These are phyloP conservation scores for Globia sparganii DNA, from an alignment of 2,888 invertebrate species.

Conservation along the genomic window DNA sequence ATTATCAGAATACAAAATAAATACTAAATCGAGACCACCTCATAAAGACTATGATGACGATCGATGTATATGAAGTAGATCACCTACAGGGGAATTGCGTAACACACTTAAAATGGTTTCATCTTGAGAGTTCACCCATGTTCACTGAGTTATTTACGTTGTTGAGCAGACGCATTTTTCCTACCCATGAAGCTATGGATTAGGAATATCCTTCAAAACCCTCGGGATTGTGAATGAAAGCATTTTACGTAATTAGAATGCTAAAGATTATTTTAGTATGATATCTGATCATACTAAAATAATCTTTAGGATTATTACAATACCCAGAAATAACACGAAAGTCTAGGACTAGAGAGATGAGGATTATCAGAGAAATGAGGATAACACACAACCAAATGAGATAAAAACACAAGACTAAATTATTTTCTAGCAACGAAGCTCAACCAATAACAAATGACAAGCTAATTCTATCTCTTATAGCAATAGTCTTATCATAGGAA, in stretches of 20 bases:
- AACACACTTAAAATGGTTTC: too few species aligned
- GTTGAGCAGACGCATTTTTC: too few species aligned
- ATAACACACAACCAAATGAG: neutral
- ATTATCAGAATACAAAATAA: neutral
- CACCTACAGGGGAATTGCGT: too few species aligned
- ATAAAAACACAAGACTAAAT: neutral
- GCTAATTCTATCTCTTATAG: slow-evolving; percentile 13
- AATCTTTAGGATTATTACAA: neutral
- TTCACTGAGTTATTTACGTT: too few species aligned
- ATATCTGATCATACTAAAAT: neutral
- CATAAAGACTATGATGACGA: neutral
- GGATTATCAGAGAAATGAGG: neutral
- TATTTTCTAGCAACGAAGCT: slow-evolving; percentile 12
- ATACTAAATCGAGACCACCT: neutral
- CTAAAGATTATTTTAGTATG: too few species aligned
- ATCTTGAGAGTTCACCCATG: too few species aligned
- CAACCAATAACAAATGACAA: slow-evolving; percentile 34
- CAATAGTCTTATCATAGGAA: slow-evolving; percentile 37
- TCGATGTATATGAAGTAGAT: neutral
- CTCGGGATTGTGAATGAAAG: neutral
- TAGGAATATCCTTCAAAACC: neutral
- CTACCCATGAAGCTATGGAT: neutral
- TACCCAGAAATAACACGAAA: neutral
- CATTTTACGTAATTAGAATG: neutral
- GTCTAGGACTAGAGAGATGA: neutral